Percentiles rank a stretch among this genome's conserved stretches.
Evolutionary conservation across 53 echinoderm and acorn worm genomes (phyloP).

Genomic region (Echinometra lucunter): DNA sequence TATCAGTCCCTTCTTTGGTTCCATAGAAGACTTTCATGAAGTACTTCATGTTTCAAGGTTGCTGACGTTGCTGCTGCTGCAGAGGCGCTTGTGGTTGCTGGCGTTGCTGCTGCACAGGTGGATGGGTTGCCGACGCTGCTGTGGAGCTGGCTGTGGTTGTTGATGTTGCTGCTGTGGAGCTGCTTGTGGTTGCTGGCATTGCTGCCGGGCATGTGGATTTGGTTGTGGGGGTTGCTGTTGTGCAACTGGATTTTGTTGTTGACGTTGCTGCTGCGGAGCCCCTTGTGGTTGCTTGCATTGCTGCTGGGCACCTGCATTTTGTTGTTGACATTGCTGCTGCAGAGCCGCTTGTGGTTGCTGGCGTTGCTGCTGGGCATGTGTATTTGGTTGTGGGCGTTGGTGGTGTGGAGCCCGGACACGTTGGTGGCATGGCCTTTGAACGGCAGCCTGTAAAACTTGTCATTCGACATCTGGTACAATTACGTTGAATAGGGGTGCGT

Average conservation of each 20-base stretch:
- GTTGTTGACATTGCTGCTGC: slow-evolving; percentile 35
- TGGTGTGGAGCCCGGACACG: slow-evolving; percentile 29
- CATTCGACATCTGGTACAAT: slow-evolving; percentile 19
- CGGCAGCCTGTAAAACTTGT: slow-evolving; percentile 14
- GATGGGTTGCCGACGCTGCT: slow-evolving; percentile 21
- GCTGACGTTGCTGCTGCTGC: background rate
- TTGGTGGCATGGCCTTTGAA: slow-evolving; percentile 60
- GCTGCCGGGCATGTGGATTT: slow-evolving; percentile 4
- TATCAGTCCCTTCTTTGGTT: slow-evolving; percentile 24
- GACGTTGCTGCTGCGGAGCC: background rate
- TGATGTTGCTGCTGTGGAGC: slow-evolving; percentile 22
- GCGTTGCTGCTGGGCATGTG: slow-evolving; percentile 23
- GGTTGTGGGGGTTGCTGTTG: slow-evolving; percentile 4
- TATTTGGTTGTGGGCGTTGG: background rate
- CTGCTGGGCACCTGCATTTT: background rate
- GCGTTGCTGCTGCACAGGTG: background rate
- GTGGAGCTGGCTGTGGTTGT: background rate
- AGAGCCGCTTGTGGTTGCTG: slow-evolving; percentile 21
- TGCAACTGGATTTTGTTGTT: too few species aligned
- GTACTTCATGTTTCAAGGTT: background rate
- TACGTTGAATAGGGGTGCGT: slow-evolving; percentile 64
- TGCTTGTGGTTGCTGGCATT: slow-evolving; percentile 23
- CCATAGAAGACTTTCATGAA: slow-evolving; percentile 20
- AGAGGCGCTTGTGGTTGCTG: background rate
- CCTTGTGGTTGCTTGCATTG: slow-evolving; percentile 20